phyloP scores from a whole-genome alignment of 2,888 invertebrate species.

The Subacronicta megacephala region DNA sequence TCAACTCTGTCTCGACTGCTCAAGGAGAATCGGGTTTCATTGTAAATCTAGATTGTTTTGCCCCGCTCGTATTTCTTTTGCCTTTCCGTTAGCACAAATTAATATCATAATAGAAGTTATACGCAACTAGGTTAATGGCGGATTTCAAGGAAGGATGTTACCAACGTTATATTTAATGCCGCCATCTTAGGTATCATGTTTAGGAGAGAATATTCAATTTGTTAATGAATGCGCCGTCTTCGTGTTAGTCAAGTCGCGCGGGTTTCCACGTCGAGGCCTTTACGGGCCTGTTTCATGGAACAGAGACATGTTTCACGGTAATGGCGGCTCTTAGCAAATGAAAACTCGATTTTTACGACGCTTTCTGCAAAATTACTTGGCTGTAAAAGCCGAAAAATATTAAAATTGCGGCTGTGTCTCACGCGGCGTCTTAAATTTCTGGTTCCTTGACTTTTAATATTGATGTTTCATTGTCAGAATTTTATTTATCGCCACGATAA shows the following conservation, averaged over 20 bases:
- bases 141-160: slow-evolving; percentile 24
- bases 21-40: slow-evolving; percentile 78
- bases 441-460: slow-evolving; percentile 47
- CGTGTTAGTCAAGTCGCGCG: slow-evolving; percentile 33
- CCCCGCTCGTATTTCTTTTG: slow-evolving; percentile 74
- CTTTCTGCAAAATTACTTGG: slow-evolving; percentile 76
- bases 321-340: slow-evolving; percentile 82
- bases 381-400: slow-evolving; percentile 65
- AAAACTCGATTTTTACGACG: slow-evolving; percentile 83
- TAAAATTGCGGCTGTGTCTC: slow-evolving; percentile 58
- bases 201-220: slow-evolving; percentile 55
- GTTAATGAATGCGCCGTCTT: slow-evolving; percentile 52
- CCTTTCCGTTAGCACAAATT: slow-evolving; percentile 56
- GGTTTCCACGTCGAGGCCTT: slow-evolving; percentile 52
- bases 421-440: slow-evolving; percentile 51
- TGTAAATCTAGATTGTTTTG: slow-evolving; percentile 82
- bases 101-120: slow-evolving; percentile 42
- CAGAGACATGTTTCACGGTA: slow-evolving; percentile 69
- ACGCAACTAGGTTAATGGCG: slow-evolving; percentile 35
- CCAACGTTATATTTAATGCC: slow-evolving; percentile 25
- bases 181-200: slow-evolving; percentile 42
- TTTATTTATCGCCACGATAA: slow-evolving; percentile 27
- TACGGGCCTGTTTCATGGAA: slow-evolving; percentile 68
- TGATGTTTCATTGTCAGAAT: slow-evolving; percentile 37
- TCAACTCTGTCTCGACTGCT: slow-evolving; percentile 61